Base-by-base conservation (phyloP, 2,113 vertebrate species). In the Gasterosteus nipponicus region DNA sequence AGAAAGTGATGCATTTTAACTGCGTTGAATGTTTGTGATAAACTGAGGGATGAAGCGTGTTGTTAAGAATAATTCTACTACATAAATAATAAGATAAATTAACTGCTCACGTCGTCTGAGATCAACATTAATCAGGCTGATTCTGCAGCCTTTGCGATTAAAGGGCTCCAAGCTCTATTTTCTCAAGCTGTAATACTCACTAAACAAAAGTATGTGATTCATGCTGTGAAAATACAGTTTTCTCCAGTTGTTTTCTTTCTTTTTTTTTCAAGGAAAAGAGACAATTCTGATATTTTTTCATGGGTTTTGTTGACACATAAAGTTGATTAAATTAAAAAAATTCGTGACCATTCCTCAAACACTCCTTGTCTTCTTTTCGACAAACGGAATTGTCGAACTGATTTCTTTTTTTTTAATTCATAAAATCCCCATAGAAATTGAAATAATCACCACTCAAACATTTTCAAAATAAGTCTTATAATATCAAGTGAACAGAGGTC, bases 401-500 rank as follows among this genome's bases (percentile, higher is more conserved):
- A 69, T 42, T 3, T 12, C 22, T 26, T 26, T 26, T 1, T 54
- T 54, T 33, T 57, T 12, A 31, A 49, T 12, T 65, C 22, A 2
- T 49, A 18, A 67, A 33, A 42, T 33, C 15, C 3, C 2, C 44
- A 33, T 11, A 29, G 26, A 35, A 10, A 26, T 26, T 26, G 22
- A 35, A 22, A 53, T 42, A 41, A 29, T 54, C 63, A 31, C 2
- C 22, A 5, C 5, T 18, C 49, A 3, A 35, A 39, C 22, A 39
- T 49, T 63, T 69, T 33, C 10, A 14, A 46, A 49, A 74, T 41
- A 1, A 58, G 31, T 49, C 10, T 26, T 16, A 68, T 56, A 5
- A 47, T 33, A n/a, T 61, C 16, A 38, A 46, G 22, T 77, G 18
- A 73, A 33, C 62, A 7, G 7, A 15, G 74, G 58, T 68, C 74